These are phyloP conservation scores for Tragelaphus eurycerus DNA, from an alignment of 2,797 vertebrate species.

Conservation along the genomic window DNA sequence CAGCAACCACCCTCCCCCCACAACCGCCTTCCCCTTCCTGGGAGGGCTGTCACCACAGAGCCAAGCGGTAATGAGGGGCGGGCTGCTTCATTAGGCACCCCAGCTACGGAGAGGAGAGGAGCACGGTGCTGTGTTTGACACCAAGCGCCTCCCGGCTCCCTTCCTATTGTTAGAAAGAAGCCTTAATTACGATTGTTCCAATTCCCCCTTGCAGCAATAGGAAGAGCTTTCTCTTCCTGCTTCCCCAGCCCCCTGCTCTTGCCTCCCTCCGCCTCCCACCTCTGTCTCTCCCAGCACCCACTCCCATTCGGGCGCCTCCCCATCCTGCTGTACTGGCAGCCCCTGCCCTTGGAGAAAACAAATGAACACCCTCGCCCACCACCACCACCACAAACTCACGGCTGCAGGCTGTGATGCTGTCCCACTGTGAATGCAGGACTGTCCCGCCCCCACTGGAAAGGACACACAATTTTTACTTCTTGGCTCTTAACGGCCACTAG, in stretches of 20 bases:
- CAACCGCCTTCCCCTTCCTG: not conserved
- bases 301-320: not conserved
- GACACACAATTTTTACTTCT: fast-evolving
- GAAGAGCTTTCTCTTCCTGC: not conserved
- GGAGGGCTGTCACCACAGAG: slow-evolving; percentile 35
- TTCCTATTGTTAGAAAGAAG: slow-evolving; percentile 73
- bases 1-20: not conserved
- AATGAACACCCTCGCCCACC: not conserved
- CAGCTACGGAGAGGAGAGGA: not conserved
- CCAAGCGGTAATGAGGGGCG: slow-evolving; percentile 61
- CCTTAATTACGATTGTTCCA: slow-evolving; percentile 62
- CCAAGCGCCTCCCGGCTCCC: slow-evolving; percentile 6
- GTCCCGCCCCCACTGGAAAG: not conserved
- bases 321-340: not conserved
- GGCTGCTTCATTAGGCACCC: slow-evolving; percentile 58
- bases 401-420: not conserved
- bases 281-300: not conserved
- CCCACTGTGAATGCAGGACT: not conserved
- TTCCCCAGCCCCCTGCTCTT: not conserved
- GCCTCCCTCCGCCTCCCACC: not conserved
- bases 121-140: slow-evolving; percentile 51
- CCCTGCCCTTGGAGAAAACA: not conserved
- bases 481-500: fast-evolving
- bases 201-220: slow-evolving; percentile 60
- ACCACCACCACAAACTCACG: not conserved